Evolutionary conservation across 2,113 vertebrate species (phyloP).

Genomic region (Salvator merianae): DNA sequence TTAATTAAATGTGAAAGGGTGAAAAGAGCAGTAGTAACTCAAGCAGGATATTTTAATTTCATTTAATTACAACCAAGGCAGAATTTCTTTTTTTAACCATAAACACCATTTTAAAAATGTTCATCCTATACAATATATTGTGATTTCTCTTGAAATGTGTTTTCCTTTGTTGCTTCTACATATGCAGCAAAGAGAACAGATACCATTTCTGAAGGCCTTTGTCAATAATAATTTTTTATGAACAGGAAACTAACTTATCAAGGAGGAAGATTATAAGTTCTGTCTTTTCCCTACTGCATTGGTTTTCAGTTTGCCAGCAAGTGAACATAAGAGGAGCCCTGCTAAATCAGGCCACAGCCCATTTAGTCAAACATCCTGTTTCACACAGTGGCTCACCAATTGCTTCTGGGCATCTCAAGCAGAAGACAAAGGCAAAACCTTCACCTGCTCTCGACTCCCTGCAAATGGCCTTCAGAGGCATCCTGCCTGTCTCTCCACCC

Average conservation of each 20-base stretch:
- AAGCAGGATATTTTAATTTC: conserved; percentile 53
- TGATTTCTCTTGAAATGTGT: conserved; percentile 16
- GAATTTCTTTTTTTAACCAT: conserved; percentile 38
- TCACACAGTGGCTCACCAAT: too few species aligned
- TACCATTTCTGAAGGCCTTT: neutral
- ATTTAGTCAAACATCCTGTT: too few species aligned
- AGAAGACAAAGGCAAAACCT: too few species aligned
- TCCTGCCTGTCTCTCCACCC: too few species aligned
- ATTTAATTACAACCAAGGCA: conserved; percentile 54
- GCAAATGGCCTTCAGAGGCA: too few species aligned
- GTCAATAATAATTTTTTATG: neutral
- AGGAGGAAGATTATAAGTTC: neutral
- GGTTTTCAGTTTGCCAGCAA: neutral
- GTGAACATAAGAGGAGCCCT: too few species aligned
- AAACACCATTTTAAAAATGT: conserved; percentile 36
- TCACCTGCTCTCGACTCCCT: too few species aligned
- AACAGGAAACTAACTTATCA: neutral
- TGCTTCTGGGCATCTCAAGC: too few species aligned
- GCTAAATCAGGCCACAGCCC: too few species aligned
- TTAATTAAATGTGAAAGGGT: conserved; percentile 63
- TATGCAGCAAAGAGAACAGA: too few species aligned
- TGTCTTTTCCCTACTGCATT: neutral
- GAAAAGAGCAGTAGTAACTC: conserved; percentile 60
- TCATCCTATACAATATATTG: conserved; percentile 38
- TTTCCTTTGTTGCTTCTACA: neutral